Evolutionary conservation across 2,888 invertebrate genomes (phyloP).

Genomic region (Lamellibrachia satsuma): DNA sequence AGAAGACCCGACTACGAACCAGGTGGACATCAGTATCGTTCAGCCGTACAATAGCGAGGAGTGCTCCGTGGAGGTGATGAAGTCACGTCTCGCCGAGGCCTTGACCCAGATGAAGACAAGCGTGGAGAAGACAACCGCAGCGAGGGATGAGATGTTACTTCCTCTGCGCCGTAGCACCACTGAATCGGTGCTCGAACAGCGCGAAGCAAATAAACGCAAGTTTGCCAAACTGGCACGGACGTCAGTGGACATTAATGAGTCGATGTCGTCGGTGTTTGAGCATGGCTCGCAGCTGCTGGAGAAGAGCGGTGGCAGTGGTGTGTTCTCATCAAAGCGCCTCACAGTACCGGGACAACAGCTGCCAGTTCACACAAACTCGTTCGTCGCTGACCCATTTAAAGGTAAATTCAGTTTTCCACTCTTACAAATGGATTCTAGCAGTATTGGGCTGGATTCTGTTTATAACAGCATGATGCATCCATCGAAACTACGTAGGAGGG

Average conservation of each 20-base stretch:
- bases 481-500: neutral
- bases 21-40: neutral
- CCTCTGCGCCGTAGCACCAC: conserved; percentile 27
- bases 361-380: neutral
- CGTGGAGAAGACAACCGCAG: neutral
- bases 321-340: neutral
- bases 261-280: conserved; percentile 21
- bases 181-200: neutral
- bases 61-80: neutral
- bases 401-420: conserved; percentile 17
- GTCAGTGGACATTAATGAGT: conserved; percentile 19
- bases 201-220: conserved; percentile 18
- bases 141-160: neutral
- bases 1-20: neutral
- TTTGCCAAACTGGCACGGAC: conserved; percentile 8
- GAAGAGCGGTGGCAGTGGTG: neutral
- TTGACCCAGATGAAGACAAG: neutral
- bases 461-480: neutral
- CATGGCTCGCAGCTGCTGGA: neutral
- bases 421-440: conserved; percentile 11
- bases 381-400: neutral
- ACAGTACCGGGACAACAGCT: neutral
- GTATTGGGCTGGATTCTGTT: neutral
- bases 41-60: neutral
- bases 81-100: neutral